Percentiles rank a stretch among this genome's conserved stretches.
phyloP scores from a whole-genome alignment of 2,113 vertebrate genomes.

The Lamprotornis superbus region DNA sequence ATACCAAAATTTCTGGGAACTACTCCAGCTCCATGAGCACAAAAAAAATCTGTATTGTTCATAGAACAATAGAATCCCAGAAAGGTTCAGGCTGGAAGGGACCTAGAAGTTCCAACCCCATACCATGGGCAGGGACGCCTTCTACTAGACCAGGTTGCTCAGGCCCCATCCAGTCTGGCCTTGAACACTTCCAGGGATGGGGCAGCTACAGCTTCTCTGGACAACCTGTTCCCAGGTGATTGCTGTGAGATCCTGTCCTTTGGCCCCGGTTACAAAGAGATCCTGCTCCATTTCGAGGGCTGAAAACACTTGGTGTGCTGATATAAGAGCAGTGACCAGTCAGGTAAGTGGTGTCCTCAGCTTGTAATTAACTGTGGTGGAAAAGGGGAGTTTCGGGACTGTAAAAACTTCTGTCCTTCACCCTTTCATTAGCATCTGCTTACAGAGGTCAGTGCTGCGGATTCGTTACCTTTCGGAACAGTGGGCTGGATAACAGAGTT shows the following conservation, averaged over 20 bases:
- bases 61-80: background rate
- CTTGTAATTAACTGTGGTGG: background rate
- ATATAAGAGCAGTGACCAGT: background rate
- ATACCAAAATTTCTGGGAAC: background rate
- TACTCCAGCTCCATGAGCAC: background rate
- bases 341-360: background rate
- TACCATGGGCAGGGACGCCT: background rate
- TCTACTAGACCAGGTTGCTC: background rate
- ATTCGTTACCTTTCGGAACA: background rate
- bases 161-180: background rate
- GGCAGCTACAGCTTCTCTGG: background rate
- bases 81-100: background rate
- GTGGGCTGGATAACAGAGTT: background rate
- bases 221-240: background rate
- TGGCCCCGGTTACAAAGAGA: background rate
- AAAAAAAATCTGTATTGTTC: background rate
- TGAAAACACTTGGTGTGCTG: background rate
- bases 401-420: background rate
- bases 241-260: background rate
- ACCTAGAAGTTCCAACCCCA: background rate
- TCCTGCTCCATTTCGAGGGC: background rate
- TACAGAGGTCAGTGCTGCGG: background rate
- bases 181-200: background rate
- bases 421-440: background rate
- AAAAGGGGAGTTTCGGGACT: background rate